Conservation (phyloP, 2,113 vertebrate species). For the Struthidea cinerea region DNA sequence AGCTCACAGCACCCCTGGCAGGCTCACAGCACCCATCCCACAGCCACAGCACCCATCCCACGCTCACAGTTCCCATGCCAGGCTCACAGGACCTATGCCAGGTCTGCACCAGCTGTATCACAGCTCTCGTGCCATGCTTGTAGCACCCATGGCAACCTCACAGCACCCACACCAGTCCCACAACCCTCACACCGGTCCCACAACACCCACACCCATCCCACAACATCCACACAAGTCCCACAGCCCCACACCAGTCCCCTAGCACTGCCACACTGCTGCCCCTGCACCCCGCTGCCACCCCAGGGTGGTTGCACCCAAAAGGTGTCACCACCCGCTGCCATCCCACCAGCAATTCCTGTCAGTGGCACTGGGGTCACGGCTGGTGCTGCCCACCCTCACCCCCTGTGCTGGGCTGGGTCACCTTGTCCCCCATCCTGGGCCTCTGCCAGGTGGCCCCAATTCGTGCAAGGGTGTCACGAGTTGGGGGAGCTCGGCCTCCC, state of each 20-base stretch:
- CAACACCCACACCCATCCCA: rapidly evolving
- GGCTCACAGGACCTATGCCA: not conserved
- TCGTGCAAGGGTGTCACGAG: slow-evolving; percentile 20
- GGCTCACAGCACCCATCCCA: not conserved
- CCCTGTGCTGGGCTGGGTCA: not conserved
- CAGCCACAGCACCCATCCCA: not conserved
- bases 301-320: not conserved
- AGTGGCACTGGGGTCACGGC: rapidly evolving
- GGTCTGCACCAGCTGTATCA: not conserved
- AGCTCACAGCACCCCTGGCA: not conserved
- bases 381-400: not conserved
- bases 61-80: not conserved
- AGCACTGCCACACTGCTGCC: not conserved
- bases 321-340: not conserved
- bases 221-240: rapidly evolving
- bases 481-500: not conserved
- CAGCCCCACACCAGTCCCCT: not conserved
- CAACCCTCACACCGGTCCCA: rapidly evolving
- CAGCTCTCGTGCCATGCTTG: rapidly evolving
- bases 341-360: rapidly evolving
- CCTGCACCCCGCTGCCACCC: not conserved
- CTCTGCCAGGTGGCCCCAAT: not conserved
- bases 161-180: not conserved
- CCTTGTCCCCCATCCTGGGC: not conserved
- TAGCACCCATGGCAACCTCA: rapidly evolving